phyloP scores from a whole-genome alignment of 2,797 vertebrate species.

The Scarus forsteni region DNA sequence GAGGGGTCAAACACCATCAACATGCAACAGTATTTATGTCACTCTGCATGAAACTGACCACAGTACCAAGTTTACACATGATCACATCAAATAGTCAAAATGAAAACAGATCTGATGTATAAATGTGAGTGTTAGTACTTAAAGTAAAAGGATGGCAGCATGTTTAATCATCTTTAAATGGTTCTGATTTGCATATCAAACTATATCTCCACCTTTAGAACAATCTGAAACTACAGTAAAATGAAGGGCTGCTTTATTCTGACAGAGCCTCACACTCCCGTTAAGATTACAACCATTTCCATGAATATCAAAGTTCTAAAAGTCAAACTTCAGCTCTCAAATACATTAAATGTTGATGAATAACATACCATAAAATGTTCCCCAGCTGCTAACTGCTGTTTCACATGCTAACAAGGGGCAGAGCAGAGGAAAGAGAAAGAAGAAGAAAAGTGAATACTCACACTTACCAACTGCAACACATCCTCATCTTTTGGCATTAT shows the following conservation, averaged over 20 bases:
- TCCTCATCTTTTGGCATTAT: slow-evolving; percentile 98
- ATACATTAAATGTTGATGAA: background rate
- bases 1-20: slow-evolving; percentile 7
- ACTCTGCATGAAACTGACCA: background rate
- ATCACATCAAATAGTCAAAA: too few species aligned
- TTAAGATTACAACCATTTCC: background rate
- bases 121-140: too few species aligned
- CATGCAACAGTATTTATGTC: background rate
- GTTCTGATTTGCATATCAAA: too few species aligned
- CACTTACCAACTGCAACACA: slow-evolving; percentile 97
- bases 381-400: background rate
- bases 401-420: slow-evolving; percentile 4
- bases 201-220: too few species aligned
- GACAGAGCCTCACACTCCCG: too few species aligned
- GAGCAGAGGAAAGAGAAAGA: slow-evolving; percentile 52
- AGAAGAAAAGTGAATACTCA: slow-evolving; percentile 79
- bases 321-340: background rate
- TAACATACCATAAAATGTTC: background rate
- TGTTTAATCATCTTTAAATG: too few species aligned
- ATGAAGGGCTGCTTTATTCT: too few species aligned
- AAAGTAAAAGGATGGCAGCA: too few species aligned
- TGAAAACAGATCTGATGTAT: too few species aligned
- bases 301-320: background rate
- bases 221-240: too few species aligned
- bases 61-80: background rate